These are phyloP conservation scores for Lophura nycthemera DNA, from an alignment of 2,113 vertebrate genomes.

Conservation along the genomic window DNA sequence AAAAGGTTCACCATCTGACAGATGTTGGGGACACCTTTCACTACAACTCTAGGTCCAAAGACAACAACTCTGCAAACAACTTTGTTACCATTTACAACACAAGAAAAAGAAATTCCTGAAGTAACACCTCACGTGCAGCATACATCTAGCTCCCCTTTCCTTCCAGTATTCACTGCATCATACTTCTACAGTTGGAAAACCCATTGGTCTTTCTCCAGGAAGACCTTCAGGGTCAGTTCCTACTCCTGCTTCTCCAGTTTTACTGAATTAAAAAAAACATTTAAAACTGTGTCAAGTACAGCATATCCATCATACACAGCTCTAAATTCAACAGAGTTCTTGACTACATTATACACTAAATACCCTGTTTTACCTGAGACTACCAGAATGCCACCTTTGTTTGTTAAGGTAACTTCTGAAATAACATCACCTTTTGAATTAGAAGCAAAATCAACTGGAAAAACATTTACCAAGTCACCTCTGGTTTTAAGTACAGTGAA, in stretches of 20 bases:
- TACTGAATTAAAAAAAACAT: constrained; percentile 47
- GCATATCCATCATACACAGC: background rate
- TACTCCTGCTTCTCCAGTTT: constrained; percentile 23
- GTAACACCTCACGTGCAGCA: background rate
- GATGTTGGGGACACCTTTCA: background rate
- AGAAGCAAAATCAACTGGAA: background rate
- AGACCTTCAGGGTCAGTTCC: background rate
- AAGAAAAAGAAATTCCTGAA: background rate
- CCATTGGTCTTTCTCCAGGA: background rate
- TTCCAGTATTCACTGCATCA: background rate
- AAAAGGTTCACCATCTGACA: background rate
- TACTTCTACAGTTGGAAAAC: background rate
- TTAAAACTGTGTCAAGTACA: constrained; percentile 48
- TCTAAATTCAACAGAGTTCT: constrained; percentile 8
- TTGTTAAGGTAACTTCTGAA: constrained; percentile 4
- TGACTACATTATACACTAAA: constrained; percentile 2
- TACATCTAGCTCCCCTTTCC: background rate
- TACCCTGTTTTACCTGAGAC: background rate
- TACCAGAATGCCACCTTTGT: background rate
- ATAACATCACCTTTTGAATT: background rate
- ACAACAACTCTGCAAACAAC: background rate
- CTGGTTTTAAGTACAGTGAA: background rate
- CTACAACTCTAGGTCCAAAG: background rate
- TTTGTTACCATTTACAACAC: background rate
- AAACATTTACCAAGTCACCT: background rate